A percentile compares a stretch with the other conserved stretches of the same genome.
Conservation (phyloP, 2,113 vertebrate genomes). For the Sitta europaea region DNA sequence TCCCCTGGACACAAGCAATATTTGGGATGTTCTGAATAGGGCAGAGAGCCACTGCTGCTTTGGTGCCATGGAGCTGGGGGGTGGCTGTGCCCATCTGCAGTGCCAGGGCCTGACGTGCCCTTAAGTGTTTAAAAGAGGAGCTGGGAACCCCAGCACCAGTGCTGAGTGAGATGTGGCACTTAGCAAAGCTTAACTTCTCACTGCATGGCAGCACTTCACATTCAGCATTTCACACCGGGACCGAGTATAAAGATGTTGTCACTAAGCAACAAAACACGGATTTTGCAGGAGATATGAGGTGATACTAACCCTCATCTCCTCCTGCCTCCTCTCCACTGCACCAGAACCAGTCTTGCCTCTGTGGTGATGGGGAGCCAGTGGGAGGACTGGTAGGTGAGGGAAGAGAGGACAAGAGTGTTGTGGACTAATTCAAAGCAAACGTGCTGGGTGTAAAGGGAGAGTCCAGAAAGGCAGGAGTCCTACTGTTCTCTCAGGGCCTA, state of each 20-base stretch:
- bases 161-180: not conserved
- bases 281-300: not conserved
- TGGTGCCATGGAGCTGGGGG: not conserved
- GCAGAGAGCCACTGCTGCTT: not conserved
- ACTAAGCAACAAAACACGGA: conserved; percentile 15
- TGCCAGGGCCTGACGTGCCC: not conserved
- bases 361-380: not conserved
- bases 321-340: not conserved
- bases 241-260: not conserved
- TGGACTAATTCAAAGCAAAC: not conserved
- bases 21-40: fast-evolving
- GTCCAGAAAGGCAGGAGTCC: not conserved
- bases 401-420: not conserved
- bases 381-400: not conserved
- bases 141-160: not conserved
- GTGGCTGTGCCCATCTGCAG: not conserved
- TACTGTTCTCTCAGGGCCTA: not conserved
- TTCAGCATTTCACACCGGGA: not conserved
- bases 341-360: not conserved
- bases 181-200: not conserved
- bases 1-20: not conserved
- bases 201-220: not conserved
- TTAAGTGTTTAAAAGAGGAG: not conserved
- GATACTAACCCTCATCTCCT: not conserved
- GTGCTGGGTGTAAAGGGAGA: not conserved